Evolutionary conservation across 2,888 invertebrate species (phyloP).

Genomic region (Scelioninae gen. 1): DNA sequence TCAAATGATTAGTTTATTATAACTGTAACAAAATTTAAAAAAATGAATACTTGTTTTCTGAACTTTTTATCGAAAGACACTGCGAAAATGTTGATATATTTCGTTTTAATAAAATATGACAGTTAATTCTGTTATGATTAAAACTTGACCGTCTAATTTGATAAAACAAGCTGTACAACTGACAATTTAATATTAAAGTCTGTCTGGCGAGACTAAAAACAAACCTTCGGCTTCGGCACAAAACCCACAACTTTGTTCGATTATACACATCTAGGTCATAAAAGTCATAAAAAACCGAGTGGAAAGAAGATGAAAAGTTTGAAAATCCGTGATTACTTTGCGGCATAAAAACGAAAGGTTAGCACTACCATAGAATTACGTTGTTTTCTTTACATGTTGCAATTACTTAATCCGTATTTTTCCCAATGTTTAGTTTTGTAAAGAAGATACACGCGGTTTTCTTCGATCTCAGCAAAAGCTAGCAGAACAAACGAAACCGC

Average conservation of each 20-base stretch:
- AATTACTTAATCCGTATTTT: conserved; percentile 18
- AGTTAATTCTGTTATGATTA: background rate
- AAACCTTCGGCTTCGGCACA: conserved; percentile 2
- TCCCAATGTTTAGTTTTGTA: too few relatives aligned
- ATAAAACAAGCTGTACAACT: background rate
- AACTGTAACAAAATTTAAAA: too few relatives aligned
- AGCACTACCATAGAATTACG: conserved; percentile 16
- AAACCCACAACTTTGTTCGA: conserved; percentile 23
- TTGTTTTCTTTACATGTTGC: conserved; percentile 13
- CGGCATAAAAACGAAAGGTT: conserved; percentile 49
- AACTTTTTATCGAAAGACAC: too few relatives aligned
- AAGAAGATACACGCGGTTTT: too few relatives aligned
- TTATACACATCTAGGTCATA: conserved; percentile 29
- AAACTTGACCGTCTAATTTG: background rate
- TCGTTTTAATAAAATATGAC: too few relatives aligned
- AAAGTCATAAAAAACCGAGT: conserved; percentile 21
- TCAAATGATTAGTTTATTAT: too few relatives aligned
- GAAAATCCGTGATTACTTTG: conserved; percentile 47
- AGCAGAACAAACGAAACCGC: too few relatives aligned
- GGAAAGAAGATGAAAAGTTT: conserved; percentile 49
- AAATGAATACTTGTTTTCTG: too few relatives aligned
- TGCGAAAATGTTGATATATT: too few relatives aligned
- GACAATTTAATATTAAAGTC: conserved; percentile 1
- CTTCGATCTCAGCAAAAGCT: too few relatives aligned
- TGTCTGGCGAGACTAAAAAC: conserved; percentile 1